Base-by-base conservation (phyloP, 2,113 vertebrate species). In the Ovis canadensis region DNA sequence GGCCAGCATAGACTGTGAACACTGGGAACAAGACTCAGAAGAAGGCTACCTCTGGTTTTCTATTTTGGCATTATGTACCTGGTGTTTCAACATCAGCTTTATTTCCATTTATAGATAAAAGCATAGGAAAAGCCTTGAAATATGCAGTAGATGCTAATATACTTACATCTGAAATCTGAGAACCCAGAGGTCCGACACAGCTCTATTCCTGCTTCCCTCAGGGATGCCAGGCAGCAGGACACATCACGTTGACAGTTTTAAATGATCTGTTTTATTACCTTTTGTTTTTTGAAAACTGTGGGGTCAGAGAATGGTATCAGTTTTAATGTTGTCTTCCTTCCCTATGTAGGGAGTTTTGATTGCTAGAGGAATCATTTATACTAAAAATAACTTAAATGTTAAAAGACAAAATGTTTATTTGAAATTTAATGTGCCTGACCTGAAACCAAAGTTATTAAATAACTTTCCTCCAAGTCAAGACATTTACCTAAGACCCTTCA, bases 351-450 rank as follows among this genome's bases (percentile, higher is more conserved):
- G 81, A 94, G 40, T 85, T 88, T 62, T n/a, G 54, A 86, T 91
- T 96, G 86, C 31, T 87, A 88, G 57, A 91, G 77, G 90, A 95
- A 84, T 27, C 31, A 91, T 25, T 60, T 54, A 54, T 54, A 50
- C 23, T 43, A 92, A 96, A 93, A 64, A 54, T 81, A 92, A 94
- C 52, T 89, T 81, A 92, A 90, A 43, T 93, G 31, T 62, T 12
- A 40, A 96, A 91, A 95, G 90, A 93, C 21, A 88, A 12, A 83
- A 71, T 62, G 43, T 60, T 96, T 94, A 90, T 74, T 87, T 97
- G 77, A 88, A 94, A 88, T 78, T 84, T 78, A 96, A 71, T 71
- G 16, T 71, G 36, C 31, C 64, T 93, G 60, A 64, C 17, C 48
- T 59, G 55, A 95, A 93, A n/a, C 43, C 52, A 88, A 31, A 82